Conservation (phyloP, 2,888 invertebrate species). For the Drosophila vallismaia region DNA sequence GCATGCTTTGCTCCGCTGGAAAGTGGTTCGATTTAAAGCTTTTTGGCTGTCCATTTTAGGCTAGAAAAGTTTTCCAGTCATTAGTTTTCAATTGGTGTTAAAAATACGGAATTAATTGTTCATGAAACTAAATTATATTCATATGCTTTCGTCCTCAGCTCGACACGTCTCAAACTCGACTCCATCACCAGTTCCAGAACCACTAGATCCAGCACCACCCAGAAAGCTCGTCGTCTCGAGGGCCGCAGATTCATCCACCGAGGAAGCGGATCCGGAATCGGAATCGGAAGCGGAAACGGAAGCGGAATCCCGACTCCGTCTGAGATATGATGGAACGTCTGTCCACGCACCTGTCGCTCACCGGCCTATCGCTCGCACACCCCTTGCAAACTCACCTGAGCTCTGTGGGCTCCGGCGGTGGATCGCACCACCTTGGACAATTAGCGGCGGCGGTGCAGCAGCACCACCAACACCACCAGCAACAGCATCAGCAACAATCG, state of each 20-base stretch:
- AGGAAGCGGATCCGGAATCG: conserved; percentile 16
- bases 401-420: conserved; percentile 70
- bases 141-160: background rate
- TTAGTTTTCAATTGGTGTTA: conserved; percentile 15
- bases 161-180: conserved; percentile 19
- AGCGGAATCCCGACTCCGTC: conserved; percentile 46
- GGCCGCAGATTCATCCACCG: conserved; percentile 30
- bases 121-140: background rate
- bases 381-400: conserved; percentile 83
- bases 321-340: conserved; percentile 84
- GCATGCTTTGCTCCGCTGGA: conserved; percentile 35
- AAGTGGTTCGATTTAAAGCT: conserved; percentile 1
- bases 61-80: conserved; percentile 29
- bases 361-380: conserved; percentile 84
- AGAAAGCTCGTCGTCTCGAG: conserved; percentile 22
- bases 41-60: conserved; percentile 13
- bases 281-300: conserved; percentile 4
- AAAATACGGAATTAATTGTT: background rate
- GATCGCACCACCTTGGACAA: conserved; percentile 72
- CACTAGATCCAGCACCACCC: conserved; percentile 33
- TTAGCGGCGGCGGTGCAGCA: conserved; percentile 64
- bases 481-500: conserved; percentile 68
- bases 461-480: conserved; percentile 71
- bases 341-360: conserved; percentile 83
- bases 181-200: conserved; percentile 29